Percentiles rank a stretch among this genome's conserved stretches.
Evolutionary conservation across 1,140 invertebrate genomes (phyloP).

Genomic region (Drosophila sproati): DNA sequence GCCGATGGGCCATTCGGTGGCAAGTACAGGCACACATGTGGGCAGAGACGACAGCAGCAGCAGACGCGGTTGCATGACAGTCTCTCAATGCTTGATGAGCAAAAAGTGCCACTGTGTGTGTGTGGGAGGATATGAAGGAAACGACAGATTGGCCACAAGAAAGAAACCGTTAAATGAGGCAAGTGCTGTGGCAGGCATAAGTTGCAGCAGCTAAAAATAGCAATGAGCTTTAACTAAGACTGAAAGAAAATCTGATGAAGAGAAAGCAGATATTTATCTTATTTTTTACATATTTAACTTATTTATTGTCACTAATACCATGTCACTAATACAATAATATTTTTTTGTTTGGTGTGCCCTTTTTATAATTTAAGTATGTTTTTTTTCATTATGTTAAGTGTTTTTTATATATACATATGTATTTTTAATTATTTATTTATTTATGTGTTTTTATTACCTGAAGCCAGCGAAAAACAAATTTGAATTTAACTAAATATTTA

Average conservation of each 20-base stretch:
- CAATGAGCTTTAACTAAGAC: conserved; percentile 4
- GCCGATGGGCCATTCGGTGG: conserved; percentile 26
- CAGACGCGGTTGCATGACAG: conserved; percentile 18
- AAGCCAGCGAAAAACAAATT: too few species aligned
- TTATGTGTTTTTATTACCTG: too few species aligned
- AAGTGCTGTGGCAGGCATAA: conserved; percentile 13
- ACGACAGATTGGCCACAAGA: not conserved
- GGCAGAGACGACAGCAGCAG: conserved; percentile 30
- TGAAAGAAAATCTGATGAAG: not conserved
- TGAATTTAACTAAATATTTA: too few species aligned
- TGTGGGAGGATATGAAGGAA: conserved; percentile 28
- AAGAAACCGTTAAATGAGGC: conserved; percentile 14
- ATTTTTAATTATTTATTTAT: too few species aligned
- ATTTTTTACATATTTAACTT: too few species aligned
- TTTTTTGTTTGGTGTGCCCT: too few species aligned
- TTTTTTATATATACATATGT: too few species aligned
- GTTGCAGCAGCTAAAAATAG: conserved; percentile 16
- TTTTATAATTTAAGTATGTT: too few species aligned
- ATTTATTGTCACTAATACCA: too few species aligned
- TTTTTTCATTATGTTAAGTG: too few species aligned
- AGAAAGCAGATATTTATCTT: too few species aligned
- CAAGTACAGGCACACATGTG: conserved; percentile 44
- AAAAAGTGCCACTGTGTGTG: conserved; percentile 16
- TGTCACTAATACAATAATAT: too few species aligned
- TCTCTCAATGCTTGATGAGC: conserved; percentile 16